Conservation (phyloP, 30 jellyfish, hydroid and myxozoan species). For the Hydra vulgaris region DNA sequence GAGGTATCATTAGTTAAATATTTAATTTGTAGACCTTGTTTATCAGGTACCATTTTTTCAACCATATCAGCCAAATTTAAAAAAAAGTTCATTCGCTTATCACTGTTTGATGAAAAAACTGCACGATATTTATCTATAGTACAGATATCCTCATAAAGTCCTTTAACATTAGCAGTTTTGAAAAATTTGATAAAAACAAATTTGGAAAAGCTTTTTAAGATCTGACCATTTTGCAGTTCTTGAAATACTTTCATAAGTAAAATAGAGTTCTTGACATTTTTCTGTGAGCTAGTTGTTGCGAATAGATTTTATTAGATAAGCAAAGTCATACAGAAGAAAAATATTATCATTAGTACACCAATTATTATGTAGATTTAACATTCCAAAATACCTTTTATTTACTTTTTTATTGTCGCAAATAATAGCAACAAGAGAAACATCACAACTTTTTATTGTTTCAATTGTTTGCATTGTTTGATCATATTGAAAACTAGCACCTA, state of each 20-base stretch:
- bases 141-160: background rate
- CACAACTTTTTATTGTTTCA: background rate
- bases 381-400: background rate
- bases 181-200: background rate
- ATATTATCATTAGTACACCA: background rate
- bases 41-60: background rate
- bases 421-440: background rate
- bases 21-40: background rate
- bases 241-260: background rate
- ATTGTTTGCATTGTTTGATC: background rate
- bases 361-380: background rate
- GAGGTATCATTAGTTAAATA: background rate
- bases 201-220: background rate
- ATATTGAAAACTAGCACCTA: background rate
- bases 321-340: background rate
- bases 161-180: background rate
- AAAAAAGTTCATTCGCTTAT: background rate
- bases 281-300: background rate
- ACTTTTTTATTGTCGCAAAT: background rate
- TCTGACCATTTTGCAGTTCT: background rate
- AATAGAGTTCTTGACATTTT: background rate
- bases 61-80: background rate
- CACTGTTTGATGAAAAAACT: background rate
- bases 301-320: background rate
- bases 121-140: background rate